Percentiles rank a stretch among this genome's conserved stretches.
phyloP scores from a whole-genome alignment of 2,888 invertebrate species.

The Cataglyphis rosenhaueri region DNA sequence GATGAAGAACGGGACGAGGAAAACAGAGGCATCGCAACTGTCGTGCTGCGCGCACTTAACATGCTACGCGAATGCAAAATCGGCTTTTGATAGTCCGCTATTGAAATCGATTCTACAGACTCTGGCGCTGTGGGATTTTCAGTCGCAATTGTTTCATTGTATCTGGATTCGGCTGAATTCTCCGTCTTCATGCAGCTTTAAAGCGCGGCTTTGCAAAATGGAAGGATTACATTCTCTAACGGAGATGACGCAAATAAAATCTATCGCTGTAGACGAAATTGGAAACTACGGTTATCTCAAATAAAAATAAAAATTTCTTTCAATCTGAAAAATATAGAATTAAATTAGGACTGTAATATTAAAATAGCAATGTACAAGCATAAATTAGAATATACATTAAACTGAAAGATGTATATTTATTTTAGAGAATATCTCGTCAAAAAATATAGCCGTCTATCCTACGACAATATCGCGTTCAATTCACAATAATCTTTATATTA shows the following conservation, averaged over 20 bases:
- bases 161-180: slow-evolving; percentile 27
- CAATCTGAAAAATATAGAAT: not conserved
- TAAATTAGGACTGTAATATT: not conserved
- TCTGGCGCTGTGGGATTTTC: slow-evolving; percentile 8
- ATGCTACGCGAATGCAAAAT: slow-evolving; percentile 44
- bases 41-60: slow-evolving; percentile 23
- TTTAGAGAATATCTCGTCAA: not conserved
- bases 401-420: not conserved
- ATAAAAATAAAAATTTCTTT: not conserved
- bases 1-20: slow-evolving; percentile 44
- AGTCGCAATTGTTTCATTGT: slow-evolving; percentile 2
- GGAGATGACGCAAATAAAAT: slow-evolving; percentile 16
- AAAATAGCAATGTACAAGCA: not conserved
- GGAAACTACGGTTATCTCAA: not conserved
- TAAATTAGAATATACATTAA: not conserved
- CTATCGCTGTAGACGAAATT: slow-evolving; percentile 13
- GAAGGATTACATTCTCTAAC: slow-evolving; percentile 28
- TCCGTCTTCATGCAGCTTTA: slow-evolving; percentile 31
- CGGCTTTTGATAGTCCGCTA: slow-evolving; percentile 37
- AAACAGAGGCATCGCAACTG: slow-evolving; percentile 47
- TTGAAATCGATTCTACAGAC: slow-evolving; percentile 45
- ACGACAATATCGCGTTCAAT: slow-evolving; percentile 9
- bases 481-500: not conserved
- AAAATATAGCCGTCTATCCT: not conserved
- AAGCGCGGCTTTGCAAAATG: slow-evolving; percentile 38